phyloP scores from a whole-genome alignment of 2,113 vertebrate genomes.

The Oenanthe oenanthe region DNA sequence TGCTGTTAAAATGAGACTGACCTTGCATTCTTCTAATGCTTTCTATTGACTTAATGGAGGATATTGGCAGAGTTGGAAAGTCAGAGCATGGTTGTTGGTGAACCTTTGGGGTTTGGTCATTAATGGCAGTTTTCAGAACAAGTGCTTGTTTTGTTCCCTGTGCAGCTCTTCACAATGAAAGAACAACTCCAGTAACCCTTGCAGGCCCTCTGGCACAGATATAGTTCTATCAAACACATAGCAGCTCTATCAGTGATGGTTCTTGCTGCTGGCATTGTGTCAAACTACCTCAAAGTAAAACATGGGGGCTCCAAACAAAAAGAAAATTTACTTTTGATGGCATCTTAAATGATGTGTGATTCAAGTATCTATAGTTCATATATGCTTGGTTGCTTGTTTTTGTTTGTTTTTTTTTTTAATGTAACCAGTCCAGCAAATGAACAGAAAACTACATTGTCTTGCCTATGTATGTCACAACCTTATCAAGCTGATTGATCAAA shows the following conservation, averaged over 20 bases:
- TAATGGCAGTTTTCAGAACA: not conserved
- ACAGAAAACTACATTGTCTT: not conserved
- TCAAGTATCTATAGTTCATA: not conserved
- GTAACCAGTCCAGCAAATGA: not conserved
- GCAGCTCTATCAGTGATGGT: not conserved
- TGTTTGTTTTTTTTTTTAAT: too few relatives aligned
- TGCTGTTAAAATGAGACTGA: not conserved
- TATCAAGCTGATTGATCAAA: not conserved
- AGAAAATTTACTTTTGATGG: not conserved
- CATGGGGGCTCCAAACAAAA: not conserved
- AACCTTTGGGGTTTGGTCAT: not conserved
- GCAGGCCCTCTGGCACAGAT: not conserved
- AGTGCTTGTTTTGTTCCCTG: not conserved
- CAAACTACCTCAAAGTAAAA: not conserved
- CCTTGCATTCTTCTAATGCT: not conserved
- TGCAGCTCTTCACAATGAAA: not conserved
- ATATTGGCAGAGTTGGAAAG: not conserved
- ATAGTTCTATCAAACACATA: rapidly evolving
- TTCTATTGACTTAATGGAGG: not conserved
- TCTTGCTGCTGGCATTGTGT: not conserved
- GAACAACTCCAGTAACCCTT: not conserved
- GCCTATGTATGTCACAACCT: not conserved
- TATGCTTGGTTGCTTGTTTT: not conserved
- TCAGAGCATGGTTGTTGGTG: not conserved
- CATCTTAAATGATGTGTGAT: not conserved